Base-by-base conservation (phyloP, 2,888 invertebrate species). In the Xanthia togata region DNA sequence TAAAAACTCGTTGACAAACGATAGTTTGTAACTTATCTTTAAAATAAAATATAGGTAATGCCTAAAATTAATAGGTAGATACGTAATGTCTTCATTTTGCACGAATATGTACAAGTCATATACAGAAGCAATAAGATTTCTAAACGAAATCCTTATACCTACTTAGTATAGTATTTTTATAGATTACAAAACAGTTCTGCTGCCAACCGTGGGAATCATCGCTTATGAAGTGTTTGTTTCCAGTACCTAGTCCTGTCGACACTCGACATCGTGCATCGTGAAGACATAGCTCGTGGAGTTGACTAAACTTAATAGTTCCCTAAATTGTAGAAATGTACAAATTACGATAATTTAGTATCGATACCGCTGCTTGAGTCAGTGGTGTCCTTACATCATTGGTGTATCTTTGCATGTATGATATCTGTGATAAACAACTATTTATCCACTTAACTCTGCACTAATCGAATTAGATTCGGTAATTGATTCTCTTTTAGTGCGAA, bases 1-100 rank as follows among this genome's bases (percentile, higher is more conserved):
- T 88, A 82, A 86, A 86, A 88, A 90, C 78, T 90, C 90, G 92
- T 90, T 87, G 69, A 78, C 76, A 81, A 90, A 87, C 87, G 90
- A 90, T 90, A 90, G 89, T 84, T 88, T 88, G 91, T 88, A 90
- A 82, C 84, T 84, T 88, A 87, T 85, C 79, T 81, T 81, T 76
- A 83, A 82, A n/a, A 69, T 77, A 70, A 72, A 50, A 69, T 60
- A 35, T 31, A 59, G 17, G 26, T 59, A 70, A 73, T 60, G 70
- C 76, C 70, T 79, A 72, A 83, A 76, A 53, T 57, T 62, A 74
- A 53, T 76, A 38, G 68, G 35, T 76, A 57, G n/a, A 11, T 57
- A 79, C 78, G 79, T 74, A 55, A 70, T 73, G 79, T 77, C 84
- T 83, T 84, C 76, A 78, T 78, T 72, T 75, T 83, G 82, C 83